Percentiles rank a stretch among this genome's conserved stretches.
Conservation (phyloP, 2,888 invertebrate species). For the Cantharis lateralis region DNA sequence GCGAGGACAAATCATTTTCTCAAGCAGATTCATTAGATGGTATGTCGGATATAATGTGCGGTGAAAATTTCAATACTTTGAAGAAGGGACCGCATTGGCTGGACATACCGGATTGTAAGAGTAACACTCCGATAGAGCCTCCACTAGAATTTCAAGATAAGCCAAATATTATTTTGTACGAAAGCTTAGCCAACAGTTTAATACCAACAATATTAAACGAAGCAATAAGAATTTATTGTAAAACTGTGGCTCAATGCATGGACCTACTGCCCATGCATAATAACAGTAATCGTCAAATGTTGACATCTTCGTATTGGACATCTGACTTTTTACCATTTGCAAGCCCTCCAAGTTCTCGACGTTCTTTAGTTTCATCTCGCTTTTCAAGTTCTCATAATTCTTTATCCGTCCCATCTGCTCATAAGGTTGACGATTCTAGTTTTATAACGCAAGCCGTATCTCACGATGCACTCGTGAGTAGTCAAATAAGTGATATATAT, state of each 20-base stretch:
- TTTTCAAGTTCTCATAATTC: conserved; percentile 87
- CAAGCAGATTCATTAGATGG: conserved; percentile 78
- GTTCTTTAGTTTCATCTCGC: conserved; percentile 76
- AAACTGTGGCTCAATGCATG: conserved; percentile 19
- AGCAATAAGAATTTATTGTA: conserved; percentile 37
- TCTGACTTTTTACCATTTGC: conserved; percentile 63
- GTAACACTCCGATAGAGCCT: conserved; percentile 74
- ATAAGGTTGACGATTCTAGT: conserved; percentile 81
- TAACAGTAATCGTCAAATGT: conserved; percentile 23
- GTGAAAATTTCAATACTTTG: conserved; percentile 80
- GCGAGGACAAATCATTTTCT: conserved; percentile 76
- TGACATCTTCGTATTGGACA: conserved; percentile 57
- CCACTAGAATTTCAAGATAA: conserved; percentile 83
- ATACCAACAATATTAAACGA: conserved; percentile 58
- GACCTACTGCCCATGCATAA: background rate
- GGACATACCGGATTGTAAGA: conserved; percentile 59
- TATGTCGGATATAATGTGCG: conserved; percentile 76
- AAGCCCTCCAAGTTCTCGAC: conserved; percentile 72
- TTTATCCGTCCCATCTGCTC: conserved; percentile 69
- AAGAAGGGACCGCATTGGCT: conserved; percentile 74
- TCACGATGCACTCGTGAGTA: conserved; percentile 77
- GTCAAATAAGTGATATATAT: conserved; percentile 82
- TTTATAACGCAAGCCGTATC: conserved; percentile 90
- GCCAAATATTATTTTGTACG: conserved; percentile 52
- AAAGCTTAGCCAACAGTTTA: conserved; percentile 57